These are phyloP conservation scores for Takifugu flavidus DNA, from an alignment of 2,113 vertebrate species.

Conservation along the genomic window DNA sequence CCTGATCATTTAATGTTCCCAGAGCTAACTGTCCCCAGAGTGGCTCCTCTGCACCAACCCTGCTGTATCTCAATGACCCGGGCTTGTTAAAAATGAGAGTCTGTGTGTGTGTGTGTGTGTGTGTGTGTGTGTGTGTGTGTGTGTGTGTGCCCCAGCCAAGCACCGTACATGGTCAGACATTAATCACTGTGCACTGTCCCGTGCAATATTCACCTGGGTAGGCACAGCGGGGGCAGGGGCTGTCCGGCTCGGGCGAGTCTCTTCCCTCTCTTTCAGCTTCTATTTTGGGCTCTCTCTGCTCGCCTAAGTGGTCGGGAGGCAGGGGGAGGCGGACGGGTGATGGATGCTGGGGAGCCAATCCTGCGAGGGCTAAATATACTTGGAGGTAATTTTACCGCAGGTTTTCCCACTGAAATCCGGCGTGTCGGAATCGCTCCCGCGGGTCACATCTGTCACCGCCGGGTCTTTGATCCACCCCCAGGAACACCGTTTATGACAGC, in stretches of 20 bases:
- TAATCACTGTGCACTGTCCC: conserved; percentile 61
- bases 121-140: conserved; percentile 15
- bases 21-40: conserved; percentile 63
- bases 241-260: conserved; percentile 29
- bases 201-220: conserved; percentile 60
- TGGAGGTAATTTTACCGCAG: conserved; percentile 3
- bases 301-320: conserved; percentile 6
- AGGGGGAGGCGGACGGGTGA: conserved; percentile 1
- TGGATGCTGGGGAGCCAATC: conserved; percentile 17
- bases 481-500: conserved; percentile 1
- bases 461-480: no score
- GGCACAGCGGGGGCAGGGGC: conserved; percentile 48
- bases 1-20: conserved; percentile 63
- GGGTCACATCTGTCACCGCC: conserved; percentile 6
- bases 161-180: conserved; percentile 61
- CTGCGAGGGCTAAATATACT: conserved; percentile 20
- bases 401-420: conserved; percentile 5
- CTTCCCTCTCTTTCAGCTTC: conserved; percentile 28
- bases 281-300: conserved; percentile 30
- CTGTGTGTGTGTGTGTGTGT: conserved; percentile 24
- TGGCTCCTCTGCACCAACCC: conserved; percentile 48
- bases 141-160: conserved; percentile 23
- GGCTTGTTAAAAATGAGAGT: conserved; percentile 51
- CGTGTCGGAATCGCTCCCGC: conserved; percentile 1
- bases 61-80: conserved; percentile 48